A percentile compares a stretch with the other conserved stretches of the same genome.
These are phyloP conservation scores for Cyanocitta stelleri DNA, from an alignment of 2,113 vertebrate species.

Conservation along the genomic window DNA sequence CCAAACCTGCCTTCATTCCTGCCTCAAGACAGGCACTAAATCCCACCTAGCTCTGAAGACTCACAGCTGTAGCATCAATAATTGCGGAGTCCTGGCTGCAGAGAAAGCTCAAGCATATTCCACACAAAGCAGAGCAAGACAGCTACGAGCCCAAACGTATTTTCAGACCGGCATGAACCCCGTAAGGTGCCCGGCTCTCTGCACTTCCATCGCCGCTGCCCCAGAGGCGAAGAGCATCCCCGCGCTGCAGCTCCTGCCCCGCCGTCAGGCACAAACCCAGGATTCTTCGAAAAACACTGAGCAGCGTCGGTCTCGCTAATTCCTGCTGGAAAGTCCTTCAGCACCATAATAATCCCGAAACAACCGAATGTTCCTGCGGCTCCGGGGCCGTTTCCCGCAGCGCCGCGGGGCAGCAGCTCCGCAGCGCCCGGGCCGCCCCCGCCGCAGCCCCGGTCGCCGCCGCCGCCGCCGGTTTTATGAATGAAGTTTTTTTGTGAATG, in stretches of 20 bases:
- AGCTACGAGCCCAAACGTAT: not conserved
- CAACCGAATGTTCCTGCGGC: not conserved
- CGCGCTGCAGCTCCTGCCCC: not conserved
- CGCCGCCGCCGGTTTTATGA: slow-evolving; percentile 79
- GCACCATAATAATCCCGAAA: not conserved
- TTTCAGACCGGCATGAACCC: not conserved
- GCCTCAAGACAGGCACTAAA: not conserved
- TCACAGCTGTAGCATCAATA: not conserved
- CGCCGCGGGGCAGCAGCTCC: not conserved
- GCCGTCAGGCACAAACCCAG: not conserved
- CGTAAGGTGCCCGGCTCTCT: not conserved
- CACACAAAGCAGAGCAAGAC: not conserved
- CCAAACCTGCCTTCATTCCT: not conserved
- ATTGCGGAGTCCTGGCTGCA: not conserved
- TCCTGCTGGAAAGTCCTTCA: not conserved
- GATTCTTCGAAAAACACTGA: not conserved
- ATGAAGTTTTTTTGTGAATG: slow-evolving; percentile 89
- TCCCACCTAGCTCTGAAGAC: not conserved
- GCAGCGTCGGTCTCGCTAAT: not conserved
- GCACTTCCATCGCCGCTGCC: not conserved
- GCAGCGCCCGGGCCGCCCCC: not conserved
- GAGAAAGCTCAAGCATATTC: not conserved
- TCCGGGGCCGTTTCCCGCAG: not conserved
- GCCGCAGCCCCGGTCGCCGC: not conserved
- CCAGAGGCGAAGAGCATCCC: not conserved